A percentile compares a stretch with the other conserved stretches of the same genome.
Conservation (phyloP, 2,797 vertebrate genomes). For the Nannoperca australis region DNA sequence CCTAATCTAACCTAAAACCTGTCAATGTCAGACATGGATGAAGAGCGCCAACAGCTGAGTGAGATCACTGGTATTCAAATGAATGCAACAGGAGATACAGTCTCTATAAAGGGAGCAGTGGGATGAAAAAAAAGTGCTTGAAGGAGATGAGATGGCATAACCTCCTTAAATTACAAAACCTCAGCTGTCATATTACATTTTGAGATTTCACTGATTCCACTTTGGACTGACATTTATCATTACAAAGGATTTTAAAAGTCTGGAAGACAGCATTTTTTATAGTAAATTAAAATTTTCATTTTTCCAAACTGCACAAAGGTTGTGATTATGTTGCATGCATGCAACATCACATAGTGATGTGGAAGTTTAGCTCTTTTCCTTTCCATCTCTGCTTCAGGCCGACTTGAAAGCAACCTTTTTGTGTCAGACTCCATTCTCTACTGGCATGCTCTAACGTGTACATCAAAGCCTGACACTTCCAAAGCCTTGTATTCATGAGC, state of each 20-base stretch:
- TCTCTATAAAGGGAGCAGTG: conserved; percentile 20
- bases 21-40: neutral
- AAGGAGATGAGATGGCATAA: conserved; percentile 36
- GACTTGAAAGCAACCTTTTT: conserved; percentile 51
- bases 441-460: conserved; percentile 41
- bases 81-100: conserved; percentile 29
- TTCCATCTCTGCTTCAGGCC: conserved; percentile 15
- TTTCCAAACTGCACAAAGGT: neutral
- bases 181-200: conserved; percentile 36
- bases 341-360: conserved; percentile 9
- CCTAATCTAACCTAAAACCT: neutral
- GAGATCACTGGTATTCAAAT: conserved; percentile 48
- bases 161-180: conserved; percentile 47
- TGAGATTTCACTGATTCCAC: conserved; percentile 18
- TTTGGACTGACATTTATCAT: conserved; percentile 30
- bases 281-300: conserved; percentile 8
- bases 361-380: conserved; percentile 3
- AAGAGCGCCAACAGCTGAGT: conserved; percentile 15
- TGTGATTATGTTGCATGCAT: neutral
- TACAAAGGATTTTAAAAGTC: conserved; percentile 9
- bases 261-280: conserved; percentile 19
- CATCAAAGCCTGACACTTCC: conserved; percentile 56
- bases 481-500: conserved; percentile 31
- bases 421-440: conserved; percentile 37
- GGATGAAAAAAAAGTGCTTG: conserved; percentile 2